Base-by-base conservation (phyloP, 2,888 invertebrate species). In the Coleophora deauratella region DNA sequence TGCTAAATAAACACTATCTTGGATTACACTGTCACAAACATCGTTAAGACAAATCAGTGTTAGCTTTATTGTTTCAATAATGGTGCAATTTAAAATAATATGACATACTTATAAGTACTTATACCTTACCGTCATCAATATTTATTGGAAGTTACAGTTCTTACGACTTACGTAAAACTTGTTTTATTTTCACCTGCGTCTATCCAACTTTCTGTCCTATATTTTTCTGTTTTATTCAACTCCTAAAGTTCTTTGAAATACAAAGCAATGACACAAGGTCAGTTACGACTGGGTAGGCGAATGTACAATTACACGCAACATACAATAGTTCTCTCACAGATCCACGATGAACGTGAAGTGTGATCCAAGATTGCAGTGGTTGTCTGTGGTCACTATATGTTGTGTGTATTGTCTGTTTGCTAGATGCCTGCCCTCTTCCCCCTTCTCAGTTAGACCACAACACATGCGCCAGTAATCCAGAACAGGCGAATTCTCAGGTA, bases 361-460 rank as follows among this genome's bases (percentile, higher is more conserved):
- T 84, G 84, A 81, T 84, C 84, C 84, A 84, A 82, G 84, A 81
- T 79, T 77, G 65, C 70, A 76, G 78, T 78, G 78, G 79, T 82
- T 82, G 79, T 84, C 82, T 84, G 84, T 85, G 85, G 82, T 84
- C 85, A 85, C 84, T 85, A 84, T 87, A 88, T 89, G 89, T 89
- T 88, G 88, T 89, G 88, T 90, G 88, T 91, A 91, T 93, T 94
- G 93, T 94, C 92, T 93, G 94, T 85, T 94, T 93, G 93, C 93
- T 94, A 94, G 94, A 94, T 94, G 93, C 93, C 93, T 94, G 94
- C 93, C 91, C 91, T 91, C 91, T 91, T 91, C 91, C 91, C 91
- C 91, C 91, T 91, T 89, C 87, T 88, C 90, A 91, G 91, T 92
- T 92, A 92, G 92, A 92, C 91, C 91, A 91, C 91, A 91, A 91